Conservation (phyloP, 1,140 invertebrate genomes). For the Zaprionus capensis region DNA sequence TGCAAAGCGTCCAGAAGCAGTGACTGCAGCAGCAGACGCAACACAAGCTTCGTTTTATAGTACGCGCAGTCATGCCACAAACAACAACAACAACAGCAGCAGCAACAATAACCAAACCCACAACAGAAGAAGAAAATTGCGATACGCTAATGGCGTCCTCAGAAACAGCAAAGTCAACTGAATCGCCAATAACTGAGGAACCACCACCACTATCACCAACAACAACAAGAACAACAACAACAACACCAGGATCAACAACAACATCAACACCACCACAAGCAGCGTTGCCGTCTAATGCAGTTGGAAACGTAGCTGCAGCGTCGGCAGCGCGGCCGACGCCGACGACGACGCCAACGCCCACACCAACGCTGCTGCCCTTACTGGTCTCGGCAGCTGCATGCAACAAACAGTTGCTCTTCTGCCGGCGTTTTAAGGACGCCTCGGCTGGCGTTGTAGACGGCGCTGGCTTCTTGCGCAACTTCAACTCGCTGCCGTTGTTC, state of each 20-base stretch:
- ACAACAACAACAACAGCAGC: conserved; percentile 53
- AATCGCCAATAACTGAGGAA: conserved; percentile 9
- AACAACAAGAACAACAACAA: not conserved
- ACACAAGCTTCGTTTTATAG: conserved; percentile 63
- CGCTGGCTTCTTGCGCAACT: conserved; percentile 71
- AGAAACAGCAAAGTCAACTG: conserved; percentile 31
- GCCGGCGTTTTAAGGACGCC: conserved; percentile 78
- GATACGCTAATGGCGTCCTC: conserved; percentile 73
- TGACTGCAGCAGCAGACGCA: conserved; percentile 26
- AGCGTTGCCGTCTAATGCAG: conserved; percentile 18
- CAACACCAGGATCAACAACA: not conserved
- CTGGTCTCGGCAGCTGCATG: conserved; percentile 67
- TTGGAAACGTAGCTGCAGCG: conserved; percentile 4
- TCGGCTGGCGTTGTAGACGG: conserved; percentile 16
- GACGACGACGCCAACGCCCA: conserved; percentile 36
- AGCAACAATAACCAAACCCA: conserved; percentile 23
- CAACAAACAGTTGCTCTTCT: conserved; percentile 76
- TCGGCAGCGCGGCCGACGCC: conserved; percentile 23
- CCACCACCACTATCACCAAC: not conserved
- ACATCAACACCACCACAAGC: not conserved
- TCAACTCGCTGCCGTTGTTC: conserved; percentile 77
- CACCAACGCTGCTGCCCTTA: conserved; percentile 61
- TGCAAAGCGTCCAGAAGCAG: conserved; percentile 29
- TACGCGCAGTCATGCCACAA: conserved; percentile 72
- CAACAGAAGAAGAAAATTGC: conserved; percentile 59